phyloP scores from a whole-genome alignment of 2,113 vertebrate species.

The Atherinomorus stipes region DNA sequence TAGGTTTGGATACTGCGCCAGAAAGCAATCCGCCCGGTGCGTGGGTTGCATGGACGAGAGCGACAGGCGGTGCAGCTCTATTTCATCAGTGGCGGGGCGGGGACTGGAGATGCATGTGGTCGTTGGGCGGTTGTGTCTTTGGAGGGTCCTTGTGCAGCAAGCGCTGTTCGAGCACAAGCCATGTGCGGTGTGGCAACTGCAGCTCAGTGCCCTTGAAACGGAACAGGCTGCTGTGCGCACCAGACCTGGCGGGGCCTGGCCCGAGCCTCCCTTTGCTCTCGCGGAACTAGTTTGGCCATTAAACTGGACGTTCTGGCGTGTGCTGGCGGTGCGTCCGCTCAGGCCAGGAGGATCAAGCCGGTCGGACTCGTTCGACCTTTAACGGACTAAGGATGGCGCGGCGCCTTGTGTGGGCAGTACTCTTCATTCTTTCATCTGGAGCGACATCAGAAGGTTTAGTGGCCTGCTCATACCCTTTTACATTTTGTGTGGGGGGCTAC shows the following conservation, averaged over 20 bases:
- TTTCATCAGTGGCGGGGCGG: slow-evolving; percentile 82
- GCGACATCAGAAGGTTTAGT: slow-evolving; percentile 88
- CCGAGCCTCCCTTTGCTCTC: slow-evolving; percentile 90
- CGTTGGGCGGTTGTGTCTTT: slow-evolving; percentile 92
- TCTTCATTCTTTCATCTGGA: slow-evolving; percentile 94
- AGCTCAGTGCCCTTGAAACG: slow-evolving; percentile 83
- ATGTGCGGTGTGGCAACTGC: slow-evolving; percentile 91
- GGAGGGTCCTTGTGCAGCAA: too few relatives aligned
- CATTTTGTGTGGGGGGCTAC: slow-evolving; percentile 88
- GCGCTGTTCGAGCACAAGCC: slow-evolving; percentile 93
- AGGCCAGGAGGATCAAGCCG: slow-evolving; percentile 84
- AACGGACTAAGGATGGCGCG: slow-evolving; percentile 94
- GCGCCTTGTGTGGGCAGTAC: slow-evolving; percentile 91
- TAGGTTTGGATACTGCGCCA: too few relatives aligned
- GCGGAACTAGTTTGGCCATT: slow-evolving; percentile 96
- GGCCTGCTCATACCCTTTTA: slow-evolving; percentile 87
- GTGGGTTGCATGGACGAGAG: slow-evolving; percentile 97
- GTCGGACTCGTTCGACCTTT: slow-evolving; percentile 88
- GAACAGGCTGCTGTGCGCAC: slow-evolving; percentile 88
- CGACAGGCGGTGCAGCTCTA: slow-evolving; percentile 89
- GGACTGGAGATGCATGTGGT: slow-evolving; percentile 91
- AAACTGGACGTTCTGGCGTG: slow-evolving; percentile 86
- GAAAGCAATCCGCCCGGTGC: slow-evolving; percentile 91
- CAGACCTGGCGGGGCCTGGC: slow-evolving; percentile 91
- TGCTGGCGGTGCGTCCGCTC: too few relatives aligned